Percentiles rank a stretch among this genome's conserved stretches.
Conservation (phyloP, 2,797 vertebrate genomes). For the Arnoldichthys spilopterus region DNA sequence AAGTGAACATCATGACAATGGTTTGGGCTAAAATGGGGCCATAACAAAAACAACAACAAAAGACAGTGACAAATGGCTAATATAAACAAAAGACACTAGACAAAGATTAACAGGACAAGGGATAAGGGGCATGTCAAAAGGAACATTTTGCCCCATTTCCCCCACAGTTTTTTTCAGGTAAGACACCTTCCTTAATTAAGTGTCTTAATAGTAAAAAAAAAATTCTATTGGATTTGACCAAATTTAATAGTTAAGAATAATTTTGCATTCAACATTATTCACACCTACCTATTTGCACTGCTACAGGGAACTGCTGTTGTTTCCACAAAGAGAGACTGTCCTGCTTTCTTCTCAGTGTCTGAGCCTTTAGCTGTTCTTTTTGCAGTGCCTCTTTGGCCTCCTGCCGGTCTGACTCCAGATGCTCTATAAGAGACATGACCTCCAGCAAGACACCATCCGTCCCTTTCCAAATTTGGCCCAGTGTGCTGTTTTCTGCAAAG, state of each 20-base stretch:
- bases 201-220: neutral
- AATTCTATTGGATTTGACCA: neutral
- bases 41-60: too few relatives aligned
- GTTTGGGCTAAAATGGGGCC: too few relatives aligned
- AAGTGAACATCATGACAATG: too few relatives aligned
- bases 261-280: neutral
- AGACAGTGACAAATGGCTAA: too few relatives aligned
- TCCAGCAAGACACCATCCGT: constrained; percentile 81
- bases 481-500: constrained; percentile 63
- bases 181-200: too few relatives aligned
- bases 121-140: too few relatives aligned
- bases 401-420: constrained; percentile 84
- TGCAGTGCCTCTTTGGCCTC: constrained; percentile 80
- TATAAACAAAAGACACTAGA: too few relatives aligned
- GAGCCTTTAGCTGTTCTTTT: constrained; percentile 75
- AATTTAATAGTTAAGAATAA: neutral
- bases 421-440: constrained; percentile 81
- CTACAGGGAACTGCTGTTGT: constrained; percentile 76
- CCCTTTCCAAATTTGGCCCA: constrained; percentile 75
- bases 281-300: constrained; percentile 80
- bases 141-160: too few relatives aligned
- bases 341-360: constrained; percentile 71
- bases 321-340: constrained; percentile 80
- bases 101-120: too few relatives aligned
- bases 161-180: too few relatives aligned